Evolutionary conservation across 1,140 invertebrate species (phyloP), one percentile per base, ranked within the genome.

Genomic region (Centruroides vittatus): DNA sequence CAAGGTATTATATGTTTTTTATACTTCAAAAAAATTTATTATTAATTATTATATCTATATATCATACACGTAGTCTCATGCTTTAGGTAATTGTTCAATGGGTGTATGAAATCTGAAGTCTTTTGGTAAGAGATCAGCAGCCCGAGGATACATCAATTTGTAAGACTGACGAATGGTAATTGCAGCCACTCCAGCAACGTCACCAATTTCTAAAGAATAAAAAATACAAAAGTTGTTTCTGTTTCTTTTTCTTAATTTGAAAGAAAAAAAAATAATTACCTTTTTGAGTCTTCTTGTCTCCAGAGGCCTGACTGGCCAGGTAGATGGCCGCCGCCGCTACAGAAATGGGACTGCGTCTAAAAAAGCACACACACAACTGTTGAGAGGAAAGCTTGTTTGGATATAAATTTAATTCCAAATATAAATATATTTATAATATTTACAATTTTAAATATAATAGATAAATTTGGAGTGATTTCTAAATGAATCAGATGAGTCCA

Each of bases 321-420:
- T 99, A 99, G 70, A 99, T 99, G 55, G 97, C 95, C 54, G 97
- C 96, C 47, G 97, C 97, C 1, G 97, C 93, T 3, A 99, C 93
- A 0, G 95, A 99, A 66, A 99, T 98, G 0, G 97, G 97, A 66
- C 94, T 98, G 70, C 95, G 82, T n/a, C 79, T 80, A 67, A 41
- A 41, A 41, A 41, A 41, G 8, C 8, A 3, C 5, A 41, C 41
- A 41, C 2, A 23, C 23, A 23, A 1, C 23, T 23, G 23, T 1
- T 23, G 23, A 23, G 23, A 23, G 23, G 23, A 23, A 23, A 23
- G 23, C 23, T 23, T 23, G 23, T 23, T 23, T 23, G 23, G 23
- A 23, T 23, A 23, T 23, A 23, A 23, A 23, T 23, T 1, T 23
- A 23, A 23, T 23, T 23, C 23, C 2, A 23, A 23, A 23, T 23